Base-by-base conservation (phyloP, 1,140 invertebrate genomes). In the Drosophila burlai region DNA sequence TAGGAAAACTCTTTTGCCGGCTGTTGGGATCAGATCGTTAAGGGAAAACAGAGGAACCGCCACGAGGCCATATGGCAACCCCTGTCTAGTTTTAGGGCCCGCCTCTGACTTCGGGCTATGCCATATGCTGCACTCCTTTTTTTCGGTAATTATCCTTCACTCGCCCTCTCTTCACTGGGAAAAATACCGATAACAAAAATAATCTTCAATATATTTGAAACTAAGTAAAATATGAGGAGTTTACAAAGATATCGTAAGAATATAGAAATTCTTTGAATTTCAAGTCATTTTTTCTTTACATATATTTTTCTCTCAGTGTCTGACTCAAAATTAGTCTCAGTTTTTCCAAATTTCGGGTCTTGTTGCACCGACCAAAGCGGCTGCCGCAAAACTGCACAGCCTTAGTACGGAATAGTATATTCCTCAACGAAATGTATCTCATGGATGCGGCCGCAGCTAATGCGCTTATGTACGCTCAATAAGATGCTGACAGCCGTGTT, bases 381-480 rank as follows among this genome's bases (percentile, higher is more conserved):
- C 47, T 80, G 82, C 81, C 82, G 57, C 76, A 68, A 58, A 67
- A 64, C 43, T 54, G 71, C 58, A 77, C 73, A 46, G 59, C 31
- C 40, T 18, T 52, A 42, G 40, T 67, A 64, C 15, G 60, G 13
- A 38, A 57, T 59, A 38, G 63, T 55, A 58, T 61, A n/a, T 49
- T 54, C 18, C 52, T 21, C 34, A n/a, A 57, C 34, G 36, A 58
- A 24, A 50, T 57, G 74, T 66, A 72, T 45, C 75, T 47, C 55
- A 62, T 84, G 59, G 67, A 85, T 85, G 60, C 73, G 63, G 81
- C 77, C 84, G 85, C 84, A 83, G 85, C 85, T 87, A 87, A 87
- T 87, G 81, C 72, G 84, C 85, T 87, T 87, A 87, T 84, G 74
- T 72, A 68, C 77, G 83, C 84, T 87, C 84, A 87, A 87, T 87